Conservation (phyloP, 2,888 invertebrate species). For the Cheilosia grossa region DNA sequence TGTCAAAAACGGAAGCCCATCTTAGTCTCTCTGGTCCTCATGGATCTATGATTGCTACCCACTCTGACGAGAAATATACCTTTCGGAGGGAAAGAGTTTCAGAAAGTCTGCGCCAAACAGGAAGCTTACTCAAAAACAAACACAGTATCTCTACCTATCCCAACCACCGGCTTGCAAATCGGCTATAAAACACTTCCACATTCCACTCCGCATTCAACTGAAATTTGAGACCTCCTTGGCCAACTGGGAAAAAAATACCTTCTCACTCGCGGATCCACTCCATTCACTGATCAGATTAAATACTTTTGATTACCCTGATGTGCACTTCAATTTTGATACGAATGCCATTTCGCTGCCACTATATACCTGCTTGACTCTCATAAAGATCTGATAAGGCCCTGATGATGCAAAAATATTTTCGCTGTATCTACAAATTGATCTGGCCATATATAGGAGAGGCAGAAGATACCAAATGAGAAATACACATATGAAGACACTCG, state of each 20-base stretch:
- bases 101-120: neutral
- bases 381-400: slow-evolving; percentile 13
- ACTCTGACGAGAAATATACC: too few relatives aligned
- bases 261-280: slow-evolving; percentile 5
- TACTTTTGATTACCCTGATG: slow-evolving; percentile 34
- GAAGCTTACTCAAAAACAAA: neutral
- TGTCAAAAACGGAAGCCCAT: neutral
- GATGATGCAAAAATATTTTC: slow-evolving; percentile 56
- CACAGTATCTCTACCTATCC: neutral
- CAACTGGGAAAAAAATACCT: neutral
- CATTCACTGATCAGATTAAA: slow-evolving; percentile 38
- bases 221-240: neutral
- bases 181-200: neutral
- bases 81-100: too few relatives aligned
- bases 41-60: too few relatives aligned
- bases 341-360: slow-evolving; percentile 22
- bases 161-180: neutral
- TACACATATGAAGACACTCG: slow-evolving; percentile 33
- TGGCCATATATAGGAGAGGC: neutral
- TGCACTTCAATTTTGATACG: slow-evolving; percentile 34
- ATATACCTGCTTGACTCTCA: slow-evolving; percentile 8
- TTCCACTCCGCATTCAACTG: slow-evolving; percentile 3
- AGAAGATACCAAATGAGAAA: neutral
- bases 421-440: slow-evolving; percentile 57
- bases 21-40: neutral